Evolutionary conservation across 2,113 vertebrate species (phyloP).

Genomic region (Tragelaphus buxtoni): DNA sequence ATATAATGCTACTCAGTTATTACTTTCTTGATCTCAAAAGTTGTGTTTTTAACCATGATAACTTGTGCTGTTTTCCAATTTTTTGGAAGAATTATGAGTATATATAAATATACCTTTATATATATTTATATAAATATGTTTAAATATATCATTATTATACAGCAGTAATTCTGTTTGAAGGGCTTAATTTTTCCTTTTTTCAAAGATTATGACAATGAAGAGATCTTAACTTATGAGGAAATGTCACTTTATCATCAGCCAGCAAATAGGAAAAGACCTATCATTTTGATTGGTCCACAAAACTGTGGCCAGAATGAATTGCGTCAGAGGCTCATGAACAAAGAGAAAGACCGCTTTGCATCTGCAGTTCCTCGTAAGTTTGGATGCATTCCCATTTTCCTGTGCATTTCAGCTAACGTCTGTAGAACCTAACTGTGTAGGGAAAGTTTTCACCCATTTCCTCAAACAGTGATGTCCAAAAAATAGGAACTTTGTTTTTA

Average conservation of each 20-base stretch:
- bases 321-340: slow-evolving; percentile 89
- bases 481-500: slow-evolving; percentile 19
- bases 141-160: neutral
- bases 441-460: neutral
- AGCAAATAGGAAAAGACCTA: slow-evolving; percentile 91
- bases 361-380: slow-evolving; percentile 93
- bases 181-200: slow-evolving; percentile 27
- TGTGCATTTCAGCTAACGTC: neutral
- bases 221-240: slow-evolving; percentile 96
- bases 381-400: neutral
- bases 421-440: neutral
- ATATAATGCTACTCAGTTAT: neutral
- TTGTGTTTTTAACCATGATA: slow-evolving; percentile 6
- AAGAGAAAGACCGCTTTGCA: slow-evolving; percentile 90
- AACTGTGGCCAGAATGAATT: slow-evolving; percentile 94
- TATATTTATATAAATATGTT: neutral
- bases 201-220: slow-evolving; percentile 93
- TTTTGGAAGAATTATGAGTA: neutral
- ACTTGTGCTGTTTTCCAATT: neutral
- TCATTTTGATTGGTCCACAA: slow-evolving; percentile 91
- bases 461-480: neutral
- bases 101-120: neutral
- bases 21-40: neutral
- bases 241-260: slow-evolving; percentile 98
- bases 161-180: slow-evolving; percentile 20